Evolutionary conservation across 2,113 vertebrate genomes (phyloP).

Genomic region (Propithecus coquereli): DNA sequence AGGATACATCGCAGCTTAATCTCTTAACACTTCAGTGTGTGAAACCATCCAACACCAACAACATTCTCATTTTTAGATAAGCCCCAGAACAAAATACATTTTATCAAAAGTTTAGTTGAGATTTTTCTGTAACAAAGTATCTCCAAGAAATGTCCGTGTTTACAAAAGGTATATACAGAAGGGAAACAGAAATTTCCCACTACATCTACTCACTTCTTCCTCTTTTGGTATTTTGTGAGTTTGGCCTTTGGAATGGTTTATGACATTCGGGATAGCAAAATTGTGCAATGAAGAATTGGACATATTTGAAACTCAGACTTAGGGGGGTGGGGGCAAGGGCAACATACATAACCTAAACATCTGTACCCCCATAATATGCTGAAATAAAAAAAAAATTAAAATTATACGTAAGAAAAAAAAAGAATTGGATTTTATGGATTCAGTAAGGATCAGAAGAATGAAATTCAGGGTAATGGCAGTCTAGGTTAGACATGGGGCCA

Average conservation of each 20-base stretch:
- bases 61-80: slow-evolving; percentile 48
- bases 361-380: too few relatives aligned
- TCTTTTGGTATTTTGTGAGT: background rate
- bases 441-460: background rate
- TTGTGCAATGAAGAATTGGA: background rate
- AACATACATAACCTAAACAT: too few relatives aligned
- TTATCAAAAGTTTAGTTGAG: slow-evolving; percentile 23
- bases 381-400: too few relatives aligned
- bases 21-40: slow-evolving; percentile 7
- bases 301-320: too few relatives aligned
- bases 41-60: slow-evolving; percentile 19
- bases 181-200: background rate
- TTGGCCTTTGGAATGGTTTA: background rate
- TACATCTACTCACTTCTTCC: background rate
- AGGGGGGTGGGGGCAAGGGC: too few relatives aligned
- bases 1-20: slow-evolving; percentile 55
- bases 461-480: background rate
- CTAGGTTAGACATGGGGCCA: too few relatives aligned
- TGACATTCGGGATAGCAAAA: background rate
- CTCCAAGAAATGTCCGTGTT: background rate
- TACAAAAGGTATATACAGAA: background rate
- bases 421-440: background rate
- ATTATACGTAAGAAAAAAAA: too few relatives aligned
- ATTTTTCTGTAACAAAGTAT: background rate
- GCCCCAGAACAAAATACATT: background rate